A percentile compares a stretch with the other conserved stretches of the same genome.
Evolutionary conservation across 2,113 vertebrate genomes (phyloP).

Genomic region (Protobothrops flavoviridis): DNA sequence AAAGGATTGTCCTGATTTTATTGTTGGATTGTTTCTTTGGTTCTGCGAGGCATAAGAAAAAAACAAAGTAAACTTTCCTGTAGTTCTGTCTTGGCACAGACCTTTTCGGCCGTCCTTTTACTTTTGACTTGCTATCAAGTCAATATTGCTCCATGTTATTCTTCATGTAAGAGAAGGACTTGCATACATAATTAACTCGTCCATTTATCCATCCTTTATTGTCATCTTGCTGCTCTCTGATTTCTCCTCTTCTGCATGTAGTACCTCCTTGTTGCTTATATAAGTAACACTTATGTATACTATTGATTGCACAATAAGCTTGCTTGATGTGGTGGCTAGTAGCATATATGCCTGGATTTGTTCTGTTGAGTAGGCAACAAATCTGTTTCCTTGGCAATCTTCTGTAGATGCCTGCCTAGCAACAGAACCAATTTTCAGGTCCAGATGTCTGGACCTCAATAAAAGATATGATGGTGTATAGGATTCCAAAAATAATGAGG

Average conservation of each 20-base stretch:
- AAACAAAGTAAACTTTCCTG: not conserved
- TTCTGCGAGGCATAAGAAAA: not conserved
- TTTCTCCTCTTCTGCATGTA: not conserved
- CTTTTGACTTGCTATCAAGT: not conserved
- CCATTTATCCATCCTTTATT: not conserved
- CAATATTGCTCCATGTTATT: not conserved
- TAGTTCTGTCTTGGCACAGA: not conserved
- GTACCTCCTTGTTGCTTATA: not conserved
- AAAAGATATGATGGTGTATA: not conserved
- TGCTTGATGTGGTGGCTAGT: not conserved
- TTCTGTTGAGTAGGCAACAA: not conserved
- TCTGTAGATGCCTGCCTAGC: not conserved
- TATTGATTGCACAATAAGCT: not conserved
- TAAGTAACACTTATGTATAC: not conserved
- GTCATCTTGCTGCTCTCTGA: not conserved
- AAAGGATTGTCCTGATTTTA: not conserved
- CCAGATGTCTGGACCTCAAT: not conserved
- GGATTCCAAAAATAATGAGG: not conserved
- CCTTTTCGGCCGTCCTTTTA: not conserved
- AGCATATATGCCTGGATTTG: not conserved
- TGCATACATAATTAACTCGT: not conserved
- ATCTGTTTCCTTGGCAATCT: constrained; percentile 22
- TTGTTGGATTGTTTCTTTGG: not conserved
- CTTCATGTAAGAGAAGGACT: not conserved
- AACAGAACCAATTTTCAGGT: constrained; percentile 4